These are phyloP conservation scores for Neomicropteryx cornuta DNA, from an alignment of 1,140 invertebrate genomes.

Conservation along the genomic window DNA sequence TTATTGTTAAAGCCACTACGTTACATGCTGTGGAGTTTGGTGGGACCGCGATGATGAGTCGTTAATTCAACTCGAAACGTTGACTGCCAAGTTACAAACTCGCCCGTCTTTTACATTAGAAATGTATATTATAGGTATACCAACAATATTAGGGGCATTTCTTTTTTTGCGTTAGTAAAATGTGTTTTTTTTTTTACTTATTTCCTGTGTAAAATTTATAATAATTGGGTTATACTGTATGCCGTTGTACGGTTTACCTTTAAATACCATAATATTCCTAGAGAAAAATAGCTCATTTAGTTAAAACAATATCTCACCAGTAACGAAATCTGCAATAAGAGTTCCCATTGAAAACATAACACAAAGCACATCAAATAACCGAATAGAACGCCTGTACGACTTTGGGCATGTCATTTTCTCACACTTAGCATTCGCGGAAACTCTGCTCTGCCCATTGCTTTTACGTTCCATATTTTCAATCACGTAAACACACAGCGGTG, in stretches of 20 bases:
- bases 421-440: too few relatives aligned
- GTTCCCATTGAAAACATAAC: constrained; percentile 25
- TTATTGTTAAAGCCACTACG: too few relatives aligned
- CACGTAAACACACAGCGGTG: too few relatives aligned
- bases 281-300: too few relatives aligned
- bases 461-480: too few relatives aligned
- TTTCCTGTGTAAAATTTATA: constrained; percentile 4
- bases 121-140: too few relatives aligned
- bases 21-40: neutral
- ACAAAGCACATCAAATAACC: constrained; percentile 24
- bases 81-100: neutral
- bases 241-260: constrained; percentile 3
- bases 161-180: neutral
- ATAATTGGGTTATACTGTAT: constrained; percentile 2
- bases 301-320: too few relatives aligned
- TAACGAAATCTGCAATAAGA: constrained; percentile 24
- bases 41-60: neutral
- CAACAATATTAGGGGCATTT: too few relatives aligned
- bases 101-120: neutral
- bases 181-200: neutral
- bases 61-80: neutral
- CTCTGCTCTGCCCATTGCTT: too few relatives aligned
- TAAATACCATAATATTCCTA: constrained; percentile 1
- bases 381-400: too few relatives aligned
- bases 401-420: too few relatives aligned